Conservation (phyloP, 2,113 vertebrate genomes). For the Centrocercus urophasianus region DNA sequence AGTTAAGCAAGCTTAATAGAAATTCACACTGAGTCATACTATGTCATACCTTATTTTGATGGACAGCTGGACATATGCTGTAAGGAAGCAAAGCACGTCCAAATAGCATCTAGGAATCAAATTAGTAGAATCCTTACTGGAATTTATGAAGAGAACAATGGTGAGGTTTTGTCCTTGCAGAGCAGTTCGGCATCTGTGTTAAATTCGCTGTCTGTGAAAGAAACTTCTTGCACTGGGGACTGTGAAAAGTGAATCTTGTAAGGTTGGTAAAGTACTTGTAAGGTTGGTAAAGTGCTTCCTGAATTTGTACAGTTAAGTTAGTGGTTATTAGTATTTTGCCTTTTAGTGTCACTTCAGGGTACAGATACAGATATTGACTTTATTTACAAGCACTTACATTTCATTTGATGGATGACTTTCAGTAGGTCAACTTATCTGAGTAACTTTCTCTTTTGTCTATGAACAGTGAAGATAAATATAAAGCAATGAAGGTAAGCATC, state of each 20-base stretch:
- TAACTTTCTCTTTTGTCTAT: not conserved
- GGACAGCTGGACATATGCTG: not conserved
- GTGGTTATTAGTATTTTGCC: not conserved
- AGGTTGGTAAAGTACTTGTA: rapidly evolving
- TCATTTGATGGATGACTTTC: not conserved
- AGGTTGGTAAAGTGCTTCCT: not conserved
- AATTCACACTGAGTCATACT: not conserved
- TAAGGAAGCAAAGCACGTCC: not conserved
- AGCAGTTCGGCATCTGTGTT: not conserved
- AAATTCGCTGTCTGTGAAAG: not conserved
- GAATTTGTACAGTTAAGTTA: not conserved
- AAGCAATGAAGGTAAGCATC: not conserved
- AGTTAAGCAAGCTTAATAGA: not conserved
- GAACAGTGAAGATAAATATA: not conserved
- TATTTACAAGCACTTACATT: not conserved
- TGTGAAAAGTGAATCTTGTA: rapidly evolving
- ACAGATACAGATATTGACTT: not conserved
- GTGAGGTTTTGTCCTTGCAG: not conserved
- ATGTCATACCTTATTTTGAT: not conserved
- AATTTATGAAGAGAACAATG: not conserved
- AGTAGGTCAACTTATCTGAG: not conserved
- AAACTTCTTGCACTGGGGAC: not conserved
- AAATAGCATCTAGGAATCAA: not conserved
- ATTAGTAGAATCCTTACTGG: not conserved
- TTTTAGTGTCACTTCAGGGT: not conserved